A percentile compares a stretch with the other conserved stretches of the same genome.
Evolutionary conservation across 23 tunicate genomes (phyloP).

Genomic region (Trididemnum clinides): DNA sequence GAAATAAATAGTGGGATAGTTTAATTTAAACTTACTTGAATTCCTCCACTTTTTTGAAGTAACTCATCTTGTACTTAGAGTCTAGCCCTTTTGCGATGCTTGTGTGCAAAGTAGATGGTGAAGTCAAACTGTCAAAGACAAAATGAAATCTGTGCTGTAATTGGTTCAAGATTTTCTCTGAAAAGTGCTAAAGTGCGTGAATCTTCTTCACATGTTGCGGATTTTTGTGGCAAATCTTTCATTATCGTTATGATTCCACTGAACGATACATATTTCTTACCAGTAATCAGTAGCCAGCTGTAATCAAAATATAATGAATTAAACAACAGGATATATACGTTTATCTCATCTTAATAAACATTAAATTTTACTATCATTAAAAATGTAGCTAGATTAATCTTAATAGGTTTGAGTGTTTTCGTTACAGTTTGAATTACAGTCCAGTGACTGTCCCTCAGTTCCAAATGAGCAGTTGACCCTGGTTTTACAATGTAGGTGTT

Average conservation of each 20-base stretch:
- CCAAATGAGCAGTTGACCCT: constrained; percentile 26
- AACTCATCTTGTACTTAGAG: constrained; percentile 27
- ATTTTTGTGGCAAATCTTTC: constrained; percentile 42
- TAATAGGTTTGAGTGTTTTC: constrained; percentile 28
- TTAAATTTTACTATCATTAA: not conserved
- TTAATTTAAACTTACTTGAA: too few relatives aligned
- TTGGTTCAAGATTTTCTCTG: not conserved
- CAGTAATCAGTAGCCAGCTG: not conserved
- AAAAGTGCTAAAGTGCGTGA: constrained; percentile 28
- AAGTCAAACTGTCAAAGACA: not conserved
- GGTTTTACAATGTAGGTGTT: constrained; percentile 41
- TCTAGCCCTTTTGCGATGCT: constrained; percentile 23
- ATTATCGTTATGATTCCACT: constrained; percentile 42
- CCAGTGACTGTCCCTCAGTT: constrained; percentile 39
- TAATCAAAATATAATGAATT: not conserved
- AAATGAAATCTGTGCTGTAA: not conserved
- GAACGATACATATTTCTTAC: constrained; percentile 12
- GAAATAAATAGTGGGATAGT: too few relatives aligned
- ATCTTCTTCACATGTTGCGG: constrained; percentile 27
- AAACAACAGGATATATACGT: not conserved
- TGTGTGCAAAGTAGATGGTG: not conserved
- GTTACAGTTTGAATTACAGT: constrained; percentile 22
- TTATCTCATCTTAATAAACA: not conserved
- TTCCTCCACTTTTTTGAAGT: constrained; percentile 30
- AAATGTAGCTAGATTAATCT: not conserved